phyloP scores from a whole-genome alignment of 37 sponge, comb jelly and placozoan genomes.

The Oopsacas minuta region DNA sequence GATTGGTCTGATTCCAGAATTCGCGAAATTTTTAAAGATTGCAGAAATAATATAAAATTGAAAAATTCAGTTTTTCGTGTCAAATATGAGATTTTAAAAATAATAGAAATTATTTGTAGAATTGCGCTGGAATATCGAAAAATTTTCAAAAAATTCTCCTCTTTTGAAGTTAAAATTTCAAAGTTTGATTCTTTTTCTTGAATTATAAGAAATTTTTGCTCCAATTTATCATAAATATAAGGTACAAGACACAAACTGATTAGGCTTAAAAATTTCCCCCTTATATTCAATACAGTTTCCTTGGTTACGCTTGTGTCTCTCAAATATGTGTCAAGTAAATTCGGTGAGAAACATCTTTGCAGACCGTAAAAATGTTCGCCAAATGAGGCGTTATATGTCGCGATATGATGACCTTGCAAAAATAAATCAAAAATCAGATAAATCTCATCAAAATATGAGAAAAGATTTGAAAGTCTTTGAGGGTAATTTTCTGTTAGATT shows the following conservation, averaged over 20 bases:
- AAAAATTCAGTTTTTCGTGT: background rate
- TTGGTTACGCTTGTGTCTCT: background rate
- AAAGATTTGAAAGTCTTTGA: background rate
- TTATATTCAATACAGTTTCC: background rate
- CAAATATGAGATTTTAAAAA: background rate
- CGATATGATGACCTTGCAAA: background rate
- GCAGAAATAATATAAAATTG: background rate
- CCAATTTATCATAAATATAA: background rate
- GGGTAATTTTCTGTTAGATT: background rate
- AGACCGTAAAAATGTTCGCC: slow-evolving; percentile 15
- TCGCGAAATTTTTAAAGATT: background rate
- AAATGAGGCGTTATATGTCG: background rate
- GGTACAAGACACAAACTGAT: background rate
- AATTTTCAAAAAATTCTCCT: background rate
- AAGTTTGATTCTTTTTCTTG: background rate
- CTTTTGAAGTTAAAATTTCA: background rate
- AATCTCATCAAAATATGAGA: background rate
- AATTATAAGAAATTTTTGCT: background rate
- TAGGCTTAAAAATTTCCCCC: background rate
- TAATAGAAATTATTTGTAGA: background rate
- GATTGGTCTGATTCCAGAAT: background rate
- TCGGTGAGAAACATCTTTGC: background rate
- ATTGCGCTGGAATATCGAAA: background rate
- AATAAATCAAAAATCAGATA: slow-evolving; percentile 4
- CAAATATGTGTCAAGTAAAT: background rate